These are phyloP conservation scores for Coregonus ussuriensis DNA, from an alignment of 2,797 vertebrate genomes.

Conservation along the genomic window DNA sequence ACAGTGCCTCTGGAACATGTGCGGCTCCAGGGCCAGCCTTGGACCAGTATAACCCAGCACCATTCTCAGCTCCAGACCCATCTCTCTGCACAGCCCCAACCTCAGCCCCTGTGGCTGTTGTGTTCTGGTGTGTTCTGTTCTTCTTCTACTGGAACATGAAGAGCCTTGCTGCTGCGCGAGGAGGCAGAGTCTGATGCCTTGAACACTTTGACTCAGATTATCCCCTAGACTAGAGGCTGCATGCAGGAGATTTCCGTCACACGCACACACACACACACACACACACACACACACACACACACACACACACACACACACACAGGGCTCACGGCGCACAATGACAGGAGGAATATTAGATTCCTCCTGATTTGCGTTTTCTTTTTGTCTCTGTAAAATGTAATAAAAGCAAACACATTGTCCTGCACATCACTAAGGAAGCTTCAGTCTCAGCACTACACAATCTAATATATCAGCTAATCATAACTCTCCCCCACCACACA, in stretches of 20 bases:
- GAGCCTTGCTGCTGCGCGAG: neutral
- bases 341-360: slow-evolving; percentile 59
- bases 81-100: neutral
- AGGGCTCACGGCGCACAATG: slow-evolving; percentile 30
- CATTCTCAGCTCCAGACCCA: neutral
- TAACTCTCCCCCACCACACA: slow-evolving; percentile 38
- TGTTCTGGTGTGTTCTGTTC: neutral
- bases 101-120: neutral
- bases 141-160: neutral
- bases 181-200: neutral
- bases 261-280: slow-evolving; percentile 16
- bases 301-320: neutral
- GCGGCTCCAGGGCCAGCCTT: neutral
- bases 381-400: slow-evolving; percentile 69
- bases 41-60: neutral
- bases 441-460: slow-evolving; percentile 65
- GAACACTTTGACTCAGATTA: neutral
- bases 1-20: neutral
- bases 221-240: neutral
- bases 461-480: slow-evolving; percentile 74
- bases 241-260: neutral
- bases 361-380: slow-evolving; percentile 68
- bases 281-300: slow-evolving; percentile 16
- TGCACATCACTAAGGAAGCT: slow-evolving; percentile 71
- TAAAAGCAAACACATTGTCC: slow-evolving; percentile 71